Conservation (phyloP, 2,113 vertebrate species). For the Mustelus asterias region DNA sequence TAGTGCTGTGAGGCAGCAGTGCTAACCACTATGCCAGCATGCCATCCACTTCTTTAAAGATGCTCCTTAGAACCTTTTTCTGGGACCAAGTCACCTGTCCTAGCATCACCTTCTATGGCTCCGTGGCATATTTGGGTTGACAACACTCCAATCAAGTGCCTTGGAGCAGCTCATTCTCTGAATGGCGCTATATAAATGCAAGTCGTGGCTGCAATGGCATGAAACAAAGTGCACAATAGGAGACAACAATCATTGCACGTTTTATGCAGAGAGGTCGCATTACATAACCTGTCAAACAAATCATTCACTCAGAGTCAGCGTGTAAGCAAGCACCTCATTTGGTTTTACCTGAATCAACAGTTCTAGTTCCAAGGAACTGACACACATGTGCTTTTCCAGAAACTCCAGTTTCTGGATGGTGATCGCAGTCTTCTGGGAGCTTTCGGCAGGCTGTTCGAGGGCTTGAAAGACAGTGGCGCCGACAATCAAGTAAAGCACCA, state of each 20-base stretch:
- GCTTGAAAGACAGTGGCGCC: slow-evolving; percentile 93
- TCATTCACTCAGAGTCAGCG: background rate
- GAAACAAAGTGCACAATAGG: background rate
- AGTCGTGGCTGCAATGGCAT: background rate
- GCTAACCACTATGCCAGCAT: no score
- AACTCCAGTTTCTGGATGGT: slow-evolving; percentile 81
- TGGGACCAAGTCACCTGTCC: background rate
- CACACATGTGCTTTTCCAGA: slow-evolving; percentile 75
- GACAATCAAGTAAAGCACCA: slow-evolving; percentile 89
- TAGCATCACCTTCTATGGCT: background rate
- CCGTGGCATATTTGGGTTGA: background rate
- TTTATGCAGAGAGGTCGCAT: background rate
- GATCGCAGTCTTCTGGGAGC: slow-evolving; percentile 76
- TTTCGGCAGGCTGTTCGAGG: slow-evolving; percentile 89
- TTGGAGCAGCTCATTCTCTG: background rate
- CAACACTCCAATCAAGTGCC: no score
- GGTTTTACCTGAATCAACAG: slow-evolving; percentile 82
- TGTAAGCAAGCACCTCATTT: background rate
- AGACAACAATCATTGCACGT: background rate
- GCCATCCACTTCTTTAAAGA: background rate
- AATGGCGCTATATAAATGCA: background rate
- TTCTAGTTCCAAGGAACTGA: slow-evolving; percentile 86
- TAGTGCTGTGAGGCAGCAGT: no score
- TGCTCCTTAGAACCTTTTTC: background rate
- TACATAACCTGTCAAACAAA: background rate